Evolutionary conservation across 2,113 vertebrate genomes (phyloP).

Genomic region (Ciconia stormi): DNA sequence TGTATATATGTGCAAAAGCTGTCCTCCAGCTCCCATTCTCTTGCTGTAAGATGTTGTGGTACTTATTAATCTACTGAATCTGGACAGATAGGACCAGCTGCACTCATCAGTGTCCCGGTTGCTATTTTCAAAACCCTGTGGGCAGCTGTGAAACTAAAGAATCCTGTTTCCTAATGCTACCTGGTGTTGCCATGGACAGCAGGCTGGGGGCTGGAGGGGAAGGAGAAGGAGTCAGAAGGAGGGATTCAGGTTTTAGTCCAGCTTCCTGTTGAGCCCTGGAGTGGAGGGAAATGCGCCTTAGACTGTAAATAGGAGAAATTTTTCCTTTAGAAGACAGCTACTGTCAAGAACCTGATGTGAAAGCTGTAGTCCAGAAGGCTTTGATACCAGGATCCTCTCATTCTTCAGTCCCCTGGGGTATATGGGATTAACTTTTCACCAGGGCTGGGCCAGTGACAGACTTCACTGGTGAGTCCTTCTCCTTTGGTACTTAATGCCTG

Average conservation of each 20-base stretch:
- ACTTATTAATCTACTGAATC: background rate
- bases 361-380: background rate
- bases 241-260: background rate
- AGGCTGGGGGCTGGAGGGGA: background rate
- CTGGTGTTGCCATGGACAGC: background rate
- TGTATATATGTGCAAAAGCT: fast-evolving
- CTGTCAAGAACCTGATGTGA: background rate
- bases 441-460: background rate
- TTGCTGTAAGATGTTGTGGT: background rate
- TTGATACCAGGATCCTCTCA: background rate
- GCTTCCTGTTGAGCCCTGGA: background rate
- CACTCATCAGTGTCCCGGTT: background rate
- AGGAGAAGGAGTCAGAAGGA: background rate
- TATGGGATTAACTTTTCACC: background rate
- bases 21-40: background rate
- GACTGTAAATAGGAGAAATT: fast-evolving
- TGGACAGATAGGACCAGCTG: slow-evolving; percentile 15
- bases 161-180: background rate
- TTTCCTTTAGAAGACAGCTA: background rate
- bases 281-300: background rate
- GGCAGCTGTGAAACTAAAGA: background rate
- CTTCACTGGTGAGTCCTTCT: background rate
- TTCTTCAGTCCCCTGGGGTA: background rate
- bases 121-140: slow-evolving; percentile 13
- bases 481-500: background rate